A percentile compares a stretch with the other conserved stretches of the same genome.
Evolutionary conservation across 2,888 invertebrate genomes (phyloP).

Genomic region (Eupithecia exiguata): DNA sequence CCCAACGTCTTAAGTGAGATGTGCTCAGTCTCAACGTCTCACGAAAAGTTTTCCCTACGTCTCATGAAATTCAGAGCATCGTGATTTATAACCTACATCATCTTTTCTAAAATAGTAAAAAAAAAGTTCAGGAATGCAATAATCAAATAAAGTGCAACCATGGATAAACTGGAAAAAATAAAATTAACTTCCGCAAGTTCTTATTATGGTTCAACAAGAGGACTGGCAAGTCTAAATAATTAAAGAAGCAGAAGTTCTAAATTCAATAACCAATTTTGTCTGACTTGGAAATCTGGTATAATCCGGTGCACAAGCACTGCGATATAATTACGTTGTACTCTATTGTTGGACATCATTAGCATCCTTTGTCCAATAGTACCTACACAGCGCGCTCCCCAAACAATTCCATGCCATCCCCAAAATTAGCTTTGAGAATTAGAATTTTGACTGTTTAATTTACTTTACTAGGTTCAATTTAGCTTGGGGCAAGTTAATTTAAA

Average conservation of each 20-base stretch:
- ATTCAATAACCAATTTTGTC: neutral
- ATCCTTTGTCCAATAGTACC: slow-evolving; percentile 15
- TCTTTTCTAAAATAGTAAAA: no score
- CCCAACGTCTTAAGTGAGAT: no score
- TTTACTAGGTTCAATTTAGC: slow-evolving; percentile 22
- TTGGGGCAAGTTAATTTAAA: slow-evolving; percentile 1
- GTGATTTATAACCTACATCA: no score
- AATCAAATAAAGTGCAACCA: no score
- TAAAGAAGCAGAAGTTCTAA: neutral
- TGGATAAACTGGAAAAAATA: no score
- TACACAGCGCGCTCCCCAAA: slow-evolving; percentile 19
- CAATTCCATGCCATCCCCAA: slow-evolving; percentile 22
- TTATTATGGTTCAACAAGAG: neutral
- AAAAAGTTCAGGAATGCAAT: no score
- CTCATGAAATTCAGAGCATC: no score
- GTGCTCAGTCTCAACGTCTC: no score
- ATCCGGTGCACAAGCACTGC: neutral
- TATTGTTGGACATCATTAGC: slow-evolving; percentile 2
- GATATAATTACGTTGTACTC: slow-evolving; percentile 1
- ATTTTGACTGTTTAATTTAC: slow-evolving; percentile 42
- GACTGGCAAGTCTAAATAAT: neutral
- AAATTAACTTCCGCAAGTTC: neutral
- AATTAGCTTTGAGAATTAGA: slow-evolving; percentile 41
- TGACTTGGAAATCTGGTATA: neutral
- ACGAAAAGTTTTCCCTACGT: no score